Evolutionary conservation across 1,140 invertebrate species (phyloP), one percentile per base, ranked within the genome.

Genomic region (Drosophila ogumai): DNA sequence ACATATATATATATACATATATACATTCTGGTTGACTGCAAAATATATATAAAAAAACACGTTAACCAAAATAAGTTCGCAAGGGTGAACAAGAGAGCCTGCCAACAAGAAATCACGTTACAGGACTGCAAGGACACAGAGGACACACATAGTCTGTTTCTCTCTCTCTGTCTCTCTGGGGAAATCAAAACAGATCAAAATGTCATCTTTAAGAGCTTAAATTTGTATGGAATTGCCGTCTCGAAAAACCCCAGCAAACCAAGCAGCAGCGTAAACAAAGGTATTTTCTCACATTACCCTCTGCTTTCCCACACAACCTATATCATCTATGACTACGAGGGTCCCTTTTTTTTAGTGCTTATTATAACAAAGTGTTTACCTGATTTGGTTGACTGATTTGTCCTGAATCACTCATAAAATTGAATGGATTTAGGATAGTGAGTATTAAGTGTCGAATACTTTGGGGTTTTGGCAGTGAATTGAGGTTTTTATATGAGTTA

Each of bases 111-210:
- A 90, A 91, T 88, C 85, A 88, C 84, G 84, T 80, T 77, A 88
- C 76, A 79, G 28, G 56, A 85, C 64, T 79, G 69, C 57, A 84
- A 60, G 74, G 49, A 75, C 75, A 61, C 44, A 59, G 12, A 60
- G 74, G 49, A 75, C 75, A 61, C 44, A 49, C 6, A 46, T 19
- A 41, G 40, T 49, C 44, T 6, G 25, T 28, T 28, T 15, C 65
- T 67, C 75, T 76, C 82, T 68, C 25, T 15, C 61, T 65, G 79
- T 75, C 88, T 66, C 81, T 78, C 88, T 69, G 65, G 84, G 88
- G 88, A 91, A 91, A 91, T 91, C 88, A 91, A 91, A 91, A 85
- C 90, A 91, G 88, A 88, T 88, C 88, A 91, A 91, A 91, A 91
- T 91, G 88, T 85, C 88, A 91, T 91, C 88, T 91, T 91, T 91